These are phyloP conservation scores for Perizoma flavofasciatum DNA, from an alignment of 2,888 invertebrate genomes.

Conservation along the genomic window DNA sequence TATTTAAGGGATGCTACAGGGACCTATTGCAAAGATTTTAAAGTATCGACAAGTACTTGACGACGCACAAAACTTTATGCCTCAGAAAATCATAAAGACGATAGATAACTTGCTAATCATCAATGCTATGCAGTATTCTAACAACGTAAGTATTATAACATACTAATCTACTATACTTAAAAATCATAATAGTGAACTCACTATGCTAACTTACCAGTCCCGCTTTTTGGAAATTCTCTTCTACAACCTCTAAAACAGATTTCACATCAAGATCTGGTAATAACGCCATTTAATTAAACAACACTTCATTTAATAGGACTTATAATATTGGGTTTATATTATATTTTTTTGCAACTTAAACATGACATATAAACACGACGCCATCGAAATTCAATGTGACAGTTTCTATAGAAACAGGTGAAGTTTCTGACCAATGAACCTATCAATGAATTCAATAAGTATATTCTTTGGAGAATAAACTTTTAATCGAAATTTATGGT, in stretches of 20 bases:
- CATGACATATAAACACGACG: conserved; percentile 6
- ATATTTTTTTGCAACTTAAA: background rate
- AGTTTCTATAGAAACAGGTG: conserved; percentile 22
- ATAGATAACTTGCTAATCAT: no score
- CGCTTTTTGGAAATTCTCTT: conserved; percentile 64
- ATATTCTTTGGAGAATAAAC: no score
- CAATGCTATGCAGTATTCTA: no score
- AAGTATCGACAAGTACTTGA: no score
- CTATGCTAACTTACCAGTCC: conserved; percentile 58
- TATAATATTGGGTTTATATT: background rate
- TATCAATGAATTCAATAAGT: no score
- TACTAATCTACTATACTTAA: no score
- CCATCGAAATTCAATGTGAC: conserved; percentile 12
- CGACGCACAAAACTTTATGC: no score
- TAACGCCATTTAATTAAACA: conserved; percentile 21
- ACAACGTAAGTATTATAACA: no score
- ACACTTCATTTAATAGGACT: conserved; percentile 10
- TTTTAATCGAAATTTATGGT: no score
- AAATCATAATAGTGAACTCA: background rate
- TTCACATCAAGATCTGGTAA: conserved; percentile 67
- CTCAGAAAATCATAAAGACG: no score
- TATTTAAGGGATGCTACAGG: no score
- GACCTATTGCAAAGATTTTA: no score
- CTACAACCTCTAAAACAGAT: conserved; percentile 67
- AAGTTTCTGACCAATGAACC: background rate